A percentile compares a stretch with the other conserved stretches of the same genome.
phyloP scores from a whole-genome alignment of 2,113 vertebrate genomes.

The Salminus brasiliensis region DNA sequence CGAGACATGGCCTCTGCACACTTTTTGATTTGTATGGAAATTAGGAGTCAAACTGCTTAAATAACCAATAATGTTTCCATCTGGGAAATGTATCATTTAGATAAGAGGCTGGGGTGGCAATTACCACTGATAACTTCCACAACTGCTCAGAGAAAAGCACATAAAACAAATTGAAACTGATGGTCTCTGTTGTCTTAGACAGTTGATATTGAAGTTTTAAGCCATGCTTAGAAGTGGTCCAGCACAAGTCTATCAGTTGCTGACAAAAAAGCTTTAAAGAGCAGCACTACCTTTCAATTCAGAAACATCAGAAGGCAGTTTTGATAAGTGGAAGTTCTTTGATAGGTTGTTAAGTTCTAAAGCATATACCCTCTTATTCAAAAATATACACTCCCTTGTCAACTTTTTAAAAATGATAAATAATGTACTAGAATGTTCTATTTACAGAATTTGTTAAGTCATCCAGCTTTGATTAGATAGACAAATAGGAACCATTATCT shows the following conservation, averaged over 20 bases:
- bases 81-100: slow-evolving; percentile 39
- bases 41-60: slow-evolving; percentile 49
- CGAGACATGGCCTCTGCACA: slow-evolving; percentile 30
- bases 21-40: slow-evolving; percentile 62
- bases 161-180: slow-evolving; percentile 41
- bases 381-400: too few relatives aligned
- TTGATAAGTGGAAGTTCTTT: too few relatives aligned
- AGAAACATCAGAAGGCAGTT: too few relatives aligned
- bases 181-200: slow-evolving; percentile 15
- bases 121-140: slow-evolving; percentile 45
- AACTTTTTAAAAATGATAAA: too few relatives aligned
- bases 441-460: too few relatives aligned
- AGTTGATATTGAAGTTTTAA: background rate
- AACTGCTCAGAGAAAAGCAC: slow-evolving; percentile 23
- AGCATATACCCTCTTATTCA: too few relatives aligned
- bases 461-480: too few relatives aligned
- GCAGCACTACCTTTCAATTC: too few relatives aligned
- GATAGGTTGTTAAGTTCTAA: too few relatives aligned
- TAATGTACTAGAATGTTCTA: too few relatives aligned
- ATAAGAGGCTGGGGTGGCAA: slow-evolving; percentile 47
- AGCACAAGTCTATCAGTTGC: background rate
- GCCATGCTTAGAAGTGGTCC: background rate
- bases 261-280: background rate
- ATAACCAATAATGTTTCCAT: slow-evolving; percentile 43
- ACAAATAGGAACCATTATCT: too few relatives aligned